Conservation (phyloP, 2,113 vertebrate genomes). For the Zosterops borbonicus region DNA sequence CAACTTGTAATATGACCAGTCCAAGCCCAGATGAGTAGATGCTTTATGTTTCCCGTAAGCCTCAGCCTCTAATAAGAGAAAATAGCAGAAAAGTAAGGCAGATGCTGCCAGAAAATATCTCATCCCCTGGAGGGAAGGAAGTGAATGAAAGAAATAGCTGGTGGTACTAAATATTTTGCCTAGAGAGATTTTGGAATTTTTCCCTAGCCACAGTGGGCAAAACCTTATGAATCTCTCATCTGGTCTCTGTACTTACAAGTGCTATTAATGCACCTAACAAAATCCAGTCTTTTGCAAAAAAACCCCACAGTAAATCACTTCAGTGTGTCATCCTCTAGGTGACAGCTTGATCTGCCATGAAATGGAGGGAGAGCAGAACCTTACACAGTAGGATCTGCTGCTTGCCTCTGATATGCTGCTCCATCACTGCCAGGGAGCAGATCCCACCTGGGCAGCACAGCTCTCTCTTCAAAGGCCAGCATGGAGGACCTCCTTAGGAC, state of each 20-base stretch:
- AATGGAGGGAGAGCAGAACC: neutral
- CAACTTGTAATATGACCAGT: neutral
- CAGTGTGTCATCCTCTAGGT: neutral
- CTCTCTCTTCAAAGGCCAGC: constrained; percentile 37
- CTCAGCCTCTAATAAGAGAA: neutral
- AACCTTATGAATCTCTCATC: neutral
- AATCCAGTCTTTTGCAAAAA: neutral
- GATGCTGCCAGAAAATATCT: constrained; percentile 15
- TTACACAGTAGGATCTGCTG: neutral
- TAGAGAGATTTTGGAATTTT: neutral
- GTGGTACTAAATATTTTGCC: neutral
- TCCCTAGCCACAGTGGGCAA: neutral
- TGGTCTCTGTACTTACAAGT: neutral
- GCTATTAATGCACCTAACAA: neutral
- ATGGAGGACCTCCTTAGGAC: neutral
- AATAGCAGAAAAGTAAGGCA: neutral
- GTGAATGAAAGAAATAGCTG: neutral
- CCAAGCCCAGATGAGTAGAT: neutral
- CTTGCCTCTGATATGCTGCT: neutral
- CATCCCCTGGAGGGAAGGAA: neutral
- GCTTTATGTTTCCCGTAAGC: neutral
- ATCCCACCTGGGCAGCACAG: constrained; percentile 24
- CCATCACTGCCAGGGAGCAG: neutral
- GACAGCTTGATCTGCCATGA: constrained; percentile 1
- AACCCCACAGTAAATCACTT: neutral